These are phyloP conservation scores for Puntigrus tetrazona DNA, from an alignment of 2,113 vertebrate genomes.

Conservation along the genomic window DNA sequence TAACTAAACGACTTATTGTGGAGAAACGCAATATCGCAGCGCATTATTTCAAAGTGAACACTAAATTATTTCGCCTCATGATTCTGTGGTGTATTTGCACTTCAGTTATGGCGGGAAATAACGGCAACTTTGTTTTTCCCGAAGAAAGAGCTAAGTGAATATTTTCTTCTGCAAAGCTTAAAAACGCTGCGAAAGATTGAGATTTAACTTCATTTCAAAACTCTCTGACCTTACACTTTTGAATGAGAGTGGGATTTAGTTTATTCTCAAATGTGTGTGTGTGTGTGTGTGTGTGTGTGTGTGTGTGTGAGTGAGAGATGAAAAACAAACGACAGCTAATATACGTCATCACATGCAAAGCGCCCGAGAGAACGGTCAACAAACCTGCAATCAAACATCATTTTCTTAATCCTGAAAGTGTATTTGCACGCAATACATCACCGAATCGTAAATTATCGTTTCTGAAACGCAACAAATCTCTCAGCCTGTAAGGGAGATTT, in stretches of 20 bases:
- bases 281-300: too few species aligned
- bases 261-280: not conserved
- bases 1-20: too few species aligned
- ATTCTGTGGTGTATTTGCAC: not conserved
- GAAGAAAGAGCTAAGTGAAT: too few species aligned
- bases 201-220: too few species aligned
- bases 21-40: too few species aligned
- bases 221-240: too few species aligned
- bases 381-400: not conserved
- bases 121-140: not conserved
- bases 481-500: constrained; percentile 31
- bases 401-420: not conserved
- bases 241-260: too few species aligned
- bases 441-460: not conserved
- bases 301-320: too few species aligned
- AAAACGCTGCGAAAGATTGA: too few species aligned
- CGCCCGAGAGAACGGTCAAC: not conserved
- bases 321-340: not conserved
- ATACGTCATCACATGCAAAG: constrained; percentile 5
- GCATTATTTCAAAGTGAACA: too few species aligned
- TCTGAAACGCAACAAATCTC: not conserved
- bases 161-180: too few species aligned
- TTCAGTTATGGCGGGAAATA: not conserved
- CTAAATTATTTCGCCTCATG: not conserved
- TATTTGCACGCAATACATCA: not conserved